These are phyloP conservation scores for Drosophila prosaltans DNA, from an alignment of 1,140 invertebrate genomes.

Conservation along the genomic window DNA sequence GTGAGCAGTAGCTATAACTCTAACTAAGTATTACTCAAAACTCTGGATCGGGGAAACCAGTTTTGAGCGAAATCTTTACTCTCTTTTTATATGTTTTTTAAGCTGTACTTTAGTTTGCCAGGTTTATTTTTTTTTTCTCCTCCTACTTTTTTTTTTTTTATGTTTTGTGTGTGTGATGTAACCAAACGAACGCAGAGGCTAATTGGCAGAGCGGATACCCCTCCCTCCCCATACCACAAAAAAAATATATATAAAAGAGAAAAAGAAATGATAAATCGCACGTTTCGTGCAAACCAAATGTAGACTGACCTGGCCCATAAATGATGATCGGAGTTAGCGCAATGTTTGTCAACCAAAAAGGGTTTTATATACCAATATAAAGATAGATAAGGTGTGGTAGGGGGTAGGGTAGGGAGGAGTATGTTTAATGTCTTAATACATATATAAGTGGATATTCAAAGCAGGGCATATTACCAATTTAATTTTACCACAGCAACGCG, in stretches of 20 bases:
- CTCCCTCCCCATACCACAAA: slow-evolving; percentile 6
- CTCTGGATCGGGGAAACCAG: slow-evolving; percentile 32
- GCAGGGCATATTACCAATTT: slow-evolving; percentile 66
- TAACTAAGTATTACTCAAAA: slow-evolving; percentile 9
- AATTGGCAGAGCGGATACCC: slow-evolving; percentile 75
- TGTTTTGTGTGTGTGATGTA: slow-evolving; percentile 54
- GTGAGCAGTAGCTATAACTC: not conserved
- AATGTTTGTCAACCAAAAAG: slow-evolving; percentile 16
- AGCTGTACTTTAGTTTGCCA: slow-evolving; percentile 57
- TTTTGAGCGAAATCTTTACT: slow-evolving; percentile 50
- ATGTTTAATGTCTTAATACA: slow-evolving; percentile 10
- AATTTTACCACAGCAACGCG: slow-evolving; percentile 42
- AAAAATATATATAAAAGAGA: slow-evolving; percentile 22
- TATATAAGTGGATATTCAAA: slow-evolving; percentile 56
- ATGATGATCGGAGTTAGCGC: slow-evolving; percentile 57
- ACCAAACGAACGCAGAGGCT: slow-evolving; percentile 44
- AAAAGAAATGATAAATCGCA: slow-evolving; percentile 70
- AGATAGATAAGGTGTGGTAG: not conserved
- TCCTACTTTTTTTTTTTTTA: too few species aligned
- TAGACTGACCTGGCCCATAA: slow-evolving; percentile 41
- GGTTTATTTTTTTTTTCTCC: slow-evolving; percentile 47
- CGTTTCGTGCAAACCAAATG: slow-evolving; percentile 30
- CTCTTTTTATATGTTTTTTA: slow-evolving; percentile 20
- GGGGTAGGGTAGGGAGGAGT: not conserved
- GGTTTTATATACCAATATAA: not conserved